A percentile compares a stretch with the other conserved stretches of the same genome.
Conservation (phyloP, 1,140 invertebrate species). For the Euwallacea fornicatus region DNA sequence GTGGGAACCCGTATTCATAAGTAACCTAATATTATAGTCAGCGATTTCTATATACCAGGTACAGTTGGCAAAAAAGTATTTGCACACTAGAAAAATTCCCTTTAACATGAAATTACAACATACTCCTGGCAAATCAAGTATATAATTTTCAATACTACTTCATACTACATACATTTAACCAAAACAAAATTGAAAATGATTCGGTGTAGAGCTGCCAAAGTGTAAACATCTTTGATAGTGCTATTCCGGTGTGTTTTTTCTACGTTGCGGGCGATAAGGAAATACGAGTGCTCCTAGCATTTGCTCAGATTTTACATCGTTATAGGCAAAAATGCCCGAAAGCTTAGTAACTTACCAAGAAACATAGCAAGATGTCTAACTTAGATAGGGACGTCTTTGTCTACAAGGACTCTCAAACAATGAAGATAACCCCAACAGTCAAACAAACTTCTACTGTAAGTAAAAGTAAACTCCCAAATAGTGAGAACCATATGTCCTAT, state of each 20-base stretch:
- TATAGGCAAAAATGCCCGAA: background rate
- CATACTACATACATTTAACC: too few species aligned
- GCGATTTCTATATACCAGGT: too few species aligned
- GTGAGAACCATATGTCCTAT: background rate
- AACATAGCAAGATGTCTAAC: background rate
- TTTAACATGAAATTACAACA: too few species aligned
- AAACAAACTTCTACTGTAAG: background rate
- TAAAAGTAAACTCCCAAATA: background rate
- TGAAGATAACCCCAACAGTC: background rate
- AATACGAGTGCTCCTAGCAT: background rate
- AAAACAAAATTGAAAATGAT: too few species aligned
- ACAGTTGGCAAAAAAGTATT: too few species aligned
- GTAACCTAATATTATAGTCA: too few species aligned
- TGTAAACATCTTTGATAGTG: background rate
- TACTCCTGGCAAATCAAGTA: too few species aligned
- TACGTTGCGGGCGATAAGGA: background rate
- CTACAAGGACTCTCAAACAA: slow-evolving; percentile 2
- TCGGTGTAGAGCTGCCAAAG: background rate
- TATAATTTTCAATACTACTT: too few species aligned
- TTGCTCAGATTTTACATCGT: background rate
- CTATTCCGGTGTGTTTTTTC: background rate
- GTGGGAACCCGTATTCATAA: too few species aligned
- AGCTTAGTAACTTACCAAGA: background rate
- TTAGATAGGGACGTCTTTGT: background rate
- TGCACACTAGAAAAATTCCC: too few species aligned